Evolutionary conservation across 2,113 vertebrate genomes (phyloP).

Genomic region (Lucifuga dentata): DNA sequence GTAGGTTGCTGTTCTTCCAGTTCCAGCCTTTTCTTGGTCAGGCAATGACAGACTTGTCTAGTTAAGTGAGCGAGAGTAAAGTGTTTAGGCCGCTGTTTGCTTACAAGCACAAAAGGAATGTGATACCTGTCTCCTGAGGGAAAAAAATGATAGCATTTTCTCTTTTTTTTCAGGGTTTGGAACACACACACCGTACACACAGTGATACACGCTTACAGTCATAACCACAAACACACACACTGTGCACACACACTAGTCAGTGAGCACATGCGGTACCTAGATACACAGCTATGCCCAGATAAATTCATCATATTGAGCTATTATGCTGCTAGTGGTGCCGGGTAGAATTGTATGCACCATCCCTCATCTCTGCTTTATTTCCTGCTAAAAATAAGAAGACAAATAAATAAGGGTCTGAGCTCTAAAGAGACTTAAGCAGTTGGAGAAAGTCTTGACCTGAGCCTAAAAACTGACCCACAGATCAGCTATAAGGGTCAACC

Average conservation of each 20-base stretch:
- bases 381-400: conserved; percentile 70
- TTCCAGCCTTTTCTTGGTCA: conserved; percentile 13
- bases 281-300: conserved; percentile 59
- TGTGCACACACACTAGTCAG: conserved; percentile 38
- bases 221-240: conserved; percentile 23
- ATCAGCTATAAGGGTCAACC: conserved; percentile 45
- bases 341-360: conserved; percentile 65
- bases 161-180: conserved; percentile 32
- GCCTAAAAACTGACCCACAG: no score
- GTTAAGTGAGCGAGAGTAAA: conserved; percentile 45
- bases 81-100: conserved; percentile 38
- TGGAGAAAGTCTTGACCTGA: conserved; percentile 16
- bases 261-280: conserved; percentile 46
- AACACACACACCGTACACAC: conserved; percentile 27
- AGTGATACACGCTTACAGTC: conserved; percentile 32
- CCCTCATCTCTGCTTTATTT: conserved; percentile 68
- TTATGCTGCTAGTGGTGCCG: conserved; percentile 62
- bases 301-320: conserved; percentile 79
- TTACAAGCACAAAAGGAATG: conserved; percentile 37
- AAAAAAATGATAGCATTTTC: conserved; percentile 21
- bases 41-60: conserved; percentile 17
- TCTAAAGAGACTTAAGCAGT: conserved; percentile 47
- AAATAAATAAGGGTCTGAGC: conserved; percentile 61
- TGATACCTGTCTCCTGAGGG: conserved; percentile 33
- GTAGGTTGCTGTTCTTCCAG: conserved; percentile 17